Percentiles rank a stretch among this genome's conserved stretches.
Evolutionary conservation across 2,113 vertebrate genomes (phyloP).

Genomic region (sheep (Ovis aries)): ARS-UI_Ramb_v3.0 NC_056057.1:12004501-12005000

Average conservation of each 20-base stretch:
- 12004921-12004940: neutral
- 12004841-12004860: neutral
- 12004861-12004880: neutral
- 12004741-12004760: neutral
- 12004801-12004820: neutral
- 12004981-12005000: slow-evolving; percentile 8
- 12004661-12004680: neutral
- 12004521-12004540: neutral
- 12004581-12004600: neutral
- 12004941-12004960: neutral
- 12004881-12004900: slow-evolving; percentile 10
- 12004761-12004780: neutral
- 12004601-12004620: neutral
- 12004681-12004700: neutral
- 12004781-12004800: neutral
- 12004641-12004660: neutral
- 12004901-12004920: neutral
- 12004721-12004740: neutral
- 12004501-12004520: neutral
- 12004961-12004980: neutral
- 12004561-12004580: neutral
- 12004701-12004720: neutral
- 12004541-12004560: neutral
- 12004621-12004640: neutral
- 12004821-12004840: neutral